A percentile compares a stretch with the other conserved stretches of the same genome.
phyloP scores from a whole-genome alignment of 1,140 invertebrate species.

The Papilio polyxenes region DNA sequence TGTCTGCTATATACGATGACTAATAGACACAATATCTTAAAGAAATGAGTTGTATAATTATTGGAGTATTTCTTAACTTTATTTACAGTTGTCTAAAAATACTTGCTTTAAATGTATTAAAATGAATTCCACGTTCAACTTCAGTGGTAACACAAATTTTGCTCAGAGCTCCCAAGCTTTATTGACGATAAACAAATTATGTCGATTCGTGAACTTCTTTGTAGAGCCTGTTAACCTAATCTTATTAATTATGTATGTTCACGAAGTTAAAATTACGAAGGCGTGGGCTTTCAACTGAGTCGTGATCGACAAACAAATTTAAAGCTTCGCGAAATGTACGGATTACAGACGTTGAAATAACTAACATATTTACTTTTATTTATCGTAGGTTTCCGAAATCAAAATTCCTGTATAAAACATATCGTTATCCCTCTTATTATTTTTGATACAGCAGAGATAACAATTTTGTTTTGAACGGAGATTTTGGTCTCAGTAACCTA shows the following conservation, averaged over 20 bases:
- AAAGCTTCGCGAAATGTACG: slow-evolving; percentile 9
- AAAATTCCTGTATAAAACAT: no score
- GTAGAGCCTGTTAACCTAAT: slow-evolving; percentile 33
- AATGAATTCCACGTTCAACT: background rate
- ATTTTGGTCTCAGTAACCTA: no score
- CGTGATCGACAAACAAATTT: slow-evolving; percentile 18
- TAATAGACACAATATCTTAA: background rate
- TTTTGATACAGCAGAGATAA: no score
- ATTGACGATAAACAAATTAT: slow-evolving; percentile 39
- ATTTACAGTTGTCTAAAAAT: background rate
- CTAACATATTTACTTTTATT: no score
- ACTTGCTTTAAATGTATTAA: background rate
- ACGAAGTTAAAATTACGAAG: slow-evolving; percentile 36
- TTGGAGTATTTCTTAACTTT: no score
- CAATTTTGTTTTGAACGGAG: no score
- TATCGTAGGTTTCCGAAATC: no score
- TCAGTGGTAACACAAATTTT: background rate
- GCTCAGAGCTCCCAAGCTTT: slow-evolving; percentile 14
- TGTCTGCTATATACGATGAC: no score
- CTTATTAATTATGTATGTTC: slow-evolving; percentile 39
- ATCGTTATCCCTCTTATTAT: no score
- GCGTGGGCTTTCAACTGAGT: slow-evolving; percentile 17
- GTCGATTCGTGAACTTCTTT: slow-evolving; percentile 33
- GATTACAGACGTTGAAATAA: background rate
- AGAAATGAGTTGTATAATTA: background rate